phyloP scores from a whole-genome alignment of 1,140 invertebrate genomes.

The Anthonomus grandis region DNA sequence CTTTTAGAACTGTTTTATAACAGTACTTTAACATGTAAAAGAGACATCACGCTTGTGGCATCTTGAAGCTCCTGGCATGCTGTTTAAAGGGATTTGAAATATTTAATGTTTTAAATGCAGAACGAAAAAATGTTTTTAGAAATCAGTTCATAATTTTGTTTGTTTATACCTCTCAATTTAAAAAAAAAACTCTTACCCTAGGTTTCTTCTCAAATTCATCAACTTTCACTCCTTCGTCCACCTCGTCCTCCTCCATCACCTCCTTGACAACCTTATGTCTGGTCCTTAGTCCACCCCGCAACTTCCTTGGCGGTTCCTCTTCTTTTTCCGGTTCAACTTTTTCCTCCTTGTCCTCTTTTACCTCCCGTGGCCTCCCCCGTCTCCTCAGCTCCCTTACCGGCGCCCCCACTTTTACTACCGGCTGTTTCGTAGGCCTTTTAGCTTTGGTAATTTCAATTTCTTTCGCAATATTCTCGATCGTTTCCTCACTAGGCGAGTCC shows the following conservation, averaged over 20 bases:
- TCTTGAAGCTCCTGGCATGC: too few relatives aligned
- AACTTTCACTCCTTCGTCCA: conserved; percentile 25
- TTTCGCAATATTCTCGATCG: conserved; percentile 23
- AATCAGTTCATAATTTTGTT: too few relatives aligned
- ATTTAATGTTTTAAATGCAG: too few relatives aligned
- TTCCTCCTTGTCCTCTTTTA: conserved; percentile 2
- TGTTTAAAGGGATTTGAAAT: too few relatives aligned
- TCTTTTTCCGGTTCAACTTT: not conserved
- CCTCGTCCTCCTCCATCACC: conserved; percentile 38
- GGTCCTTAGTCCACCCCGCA: conserved; percentile 8
- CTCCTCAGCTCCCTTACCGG: conserved; percentile 11
- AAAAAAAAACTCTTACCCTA: conserved; percentile 36
- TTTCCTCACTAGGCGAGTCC: conserved; percentile 4
- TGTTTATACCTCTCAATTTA: too few relatives aligned
- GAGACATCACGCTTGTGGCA: too few relatives aligned
- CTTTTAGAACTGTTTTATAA: too few relatives aligned
- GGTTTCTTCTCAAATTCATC: conserved; percentile 4
- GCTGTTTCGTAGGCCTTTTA: not conserved
- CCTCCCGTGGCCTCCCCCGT: conserved; percentile 3
- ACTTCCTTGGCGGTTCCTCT: not conserved
- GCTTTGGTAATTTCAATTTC: conserved; percentile 19
- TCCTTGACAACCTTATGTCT: conserved; percentile 35
- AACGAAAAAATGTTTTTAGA: too few relatives aligned
- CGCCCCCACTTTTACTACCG: too few relatives aligned
- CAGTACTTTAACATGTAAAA: too few relatives aligned